These are phyloP conservation scores for Syndactyla subalaris DNA, from an alignment of 2,797 vertebrate genomes.

Conservation along the genomic window DNA sequence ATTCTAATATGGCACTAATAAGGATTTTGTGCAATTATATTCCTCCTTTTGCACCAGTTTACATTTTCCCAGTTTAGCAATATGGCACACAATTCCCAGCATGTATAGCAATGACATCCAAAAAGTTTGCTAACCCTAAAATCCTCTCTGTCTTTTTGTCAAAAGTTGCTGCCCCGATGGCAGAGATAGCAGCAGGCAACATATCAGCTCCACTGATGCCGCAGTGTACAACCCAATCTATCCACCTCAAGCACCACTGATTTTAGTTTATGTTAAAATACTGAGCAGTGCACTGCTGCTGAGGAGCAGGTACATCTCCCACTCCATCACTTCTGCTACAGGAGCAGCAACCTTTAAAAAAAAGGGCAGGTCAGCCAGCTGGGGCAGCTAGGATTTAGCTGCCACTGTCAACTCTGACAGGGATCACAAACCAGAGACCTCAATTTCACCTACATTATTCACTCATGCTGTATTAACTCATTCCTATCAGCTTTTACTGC, in stretches of 20 bases:
- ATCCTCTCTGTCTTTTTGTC: neutral
- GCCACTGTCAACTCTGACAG: neutral
- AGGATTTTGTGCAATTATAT: neutral
- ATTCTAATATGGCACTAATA: neutral
- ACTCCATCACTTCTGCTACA: neutral
- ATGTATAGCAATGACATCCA: neutral
- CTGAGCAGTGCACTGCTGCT: neutral
- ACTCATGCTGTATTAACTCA: conserved; percentile 1
- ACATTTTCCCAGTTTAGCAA: neutral
- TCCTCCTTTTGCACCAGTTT: neutral
- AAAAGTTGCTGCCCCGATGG: neutral
- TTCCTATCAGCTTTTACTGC: conserved; percentile 39
- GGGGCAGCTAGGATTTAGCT: neutral
- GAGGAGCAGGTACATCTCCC: neutral
- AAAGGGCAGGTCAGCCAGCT: neutral
- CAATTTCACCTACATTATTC: conserved; percentile 20
- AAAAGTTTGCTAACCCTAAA: neutral
- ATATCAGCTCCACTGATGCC: neutral
- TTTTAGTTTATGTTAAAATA: neutral
- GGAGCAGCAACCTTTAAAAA: neutral
- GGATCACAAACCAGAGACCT: conserved; percentile 8
- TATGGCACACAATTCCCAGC: neutral
- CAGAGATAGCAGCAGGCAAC: neutral
- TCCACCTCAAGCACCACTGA: neutral
- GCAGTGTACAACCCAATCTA: neutral